Conservation (phyloP, 2,888 invertebrate species). For the Hydraecia micacea region DNA sequence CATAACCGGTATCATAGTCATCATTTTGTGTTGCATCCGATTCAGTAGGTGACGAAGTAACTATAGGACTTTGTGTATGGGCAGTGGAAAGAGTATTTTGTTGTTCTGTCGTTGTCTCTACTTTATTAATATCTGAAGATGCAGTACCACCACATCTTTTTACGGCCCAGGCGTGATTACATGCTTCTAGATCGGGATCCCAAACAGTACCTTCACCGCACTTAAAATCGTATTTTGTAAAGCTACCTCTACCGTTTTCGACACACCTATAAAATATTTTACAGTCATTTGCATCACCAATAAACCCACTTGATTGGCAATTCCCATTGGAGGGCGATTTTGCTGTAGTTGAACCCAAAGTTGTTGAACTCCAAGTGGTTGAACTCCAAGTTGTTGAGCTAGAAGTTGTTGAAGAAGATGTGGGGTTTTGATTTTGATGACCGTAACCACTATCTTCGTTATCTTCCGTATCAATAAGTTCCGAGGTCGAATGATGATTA, state of each 20-base stretch:
- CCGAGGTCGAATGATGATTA: constrained; percentile 54
- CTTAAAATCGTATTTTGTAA: constrained; percentile 90
- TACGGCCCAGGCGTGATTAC: constrained; percentile 91
- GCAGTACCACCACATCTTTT: constrained; percentile 72
- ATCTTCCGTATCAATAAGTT: constrained; percentile 54
- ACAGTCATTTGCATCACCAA: constrained; percentile 90
- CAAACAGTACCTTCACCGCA: constrained; percentile 93
- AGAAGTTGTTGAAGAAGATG: constrained; percentile 49
- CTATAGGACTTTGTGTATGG: constrained; percentile 53
- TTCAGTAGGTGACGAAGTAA: constrained; percentile 59
- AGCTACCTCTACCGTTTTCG: constrained; percentile 90
- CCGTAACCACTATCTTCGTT: constrained; percentile 69
- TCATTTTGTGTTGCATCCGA: constrained; percentile 52
- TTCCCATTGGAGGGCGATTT: constrained; percentile 37
- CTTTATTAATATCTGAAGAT: constrained; percentile 47
- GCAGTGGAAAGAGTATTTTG: constrained; percentile 45
- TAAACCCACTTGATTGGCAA: constrained; percentile 89
- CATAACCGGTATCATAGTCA: constrained; percentile 70
- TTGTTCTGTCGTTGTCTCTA: constrained; percentile 56
- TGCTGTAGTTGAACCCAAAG: constrained; percentile 41
- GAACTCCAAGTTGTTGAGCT: constrained; percentile 57
- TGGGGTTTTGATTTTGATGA: constrained; percentile 58
- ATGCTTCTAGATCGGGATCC: constrained; percentile 90
- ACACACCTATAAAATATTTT: constrained; percentile 93
- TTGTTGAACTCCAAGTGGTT: constrained; percentile 50